Conservation (phyloP, 2,888 invertebrate genomes). For the Rhabditophanes sp. region DNA sequence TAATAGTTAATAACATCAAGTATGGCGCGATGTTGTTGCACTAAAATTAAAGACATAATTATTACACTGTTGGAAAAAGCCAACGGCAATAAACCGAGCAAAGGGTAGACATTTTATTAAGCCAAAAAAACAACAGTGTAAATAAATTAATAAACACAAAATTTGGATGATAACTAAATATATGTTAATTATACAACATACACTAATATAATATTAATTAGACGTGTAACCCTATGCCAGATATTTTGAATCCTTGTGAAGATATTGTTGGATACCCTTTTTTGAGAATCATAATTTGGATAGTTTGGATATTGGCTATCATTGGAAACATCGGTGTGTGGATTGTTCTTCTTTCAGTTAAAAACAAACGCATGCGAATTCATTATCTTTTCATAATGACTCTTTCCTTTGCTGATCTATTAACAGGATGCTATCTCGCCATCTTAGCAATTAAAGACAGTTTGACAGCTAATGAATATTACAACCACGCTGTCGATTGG, state of each 20-base stretch:
- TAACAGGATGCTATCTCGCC: constrained; percentile 75
- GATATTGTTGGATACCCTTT: constrained; percentile 61
- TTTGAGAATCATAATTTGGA: constrained; percentile 64
- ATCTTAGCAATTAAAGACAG: constrained; percentile 87
- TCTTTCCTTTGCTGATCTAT: constrained; percentile 85
- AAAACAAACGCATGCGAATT: constrained; percentile 59
- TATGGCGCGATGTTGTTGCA: no score
- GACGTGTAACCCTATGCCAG: constrained; percentile 54
- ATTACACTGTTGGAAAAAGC: no score
- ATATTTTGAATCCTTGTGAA: constrained; percentile 71
- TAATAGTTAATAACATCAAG: no score
- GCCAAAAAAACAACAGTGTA: no score
- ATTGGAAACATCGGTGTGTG: constrained; percentile 58
- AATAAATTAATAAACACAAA: no score
- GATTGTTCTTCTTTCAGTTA: constrained; percentile 43
- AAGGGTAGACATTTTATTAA: constrained; percentile 1
- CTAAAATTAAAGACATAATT: no score
- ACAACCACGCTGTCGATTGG: constrained; percentile 89
- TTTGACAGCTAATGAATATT: constrained; percentile 81
- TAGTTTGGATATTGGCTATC: constrained; percentile 81
- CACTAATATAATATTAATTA: constrained; percentile 23
- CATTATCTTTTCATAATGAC: constrained; percentile 90
- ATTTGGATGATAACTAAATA: no score
- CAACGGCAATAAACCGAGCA: no score
- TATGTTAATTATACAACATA: constrained; percentile 8